These are phyloP conservation scores for Trichonephila clavipes DNA, from an alignment of 1,140 invertebrate genomes.

Conservation along the genomic window DNA sequence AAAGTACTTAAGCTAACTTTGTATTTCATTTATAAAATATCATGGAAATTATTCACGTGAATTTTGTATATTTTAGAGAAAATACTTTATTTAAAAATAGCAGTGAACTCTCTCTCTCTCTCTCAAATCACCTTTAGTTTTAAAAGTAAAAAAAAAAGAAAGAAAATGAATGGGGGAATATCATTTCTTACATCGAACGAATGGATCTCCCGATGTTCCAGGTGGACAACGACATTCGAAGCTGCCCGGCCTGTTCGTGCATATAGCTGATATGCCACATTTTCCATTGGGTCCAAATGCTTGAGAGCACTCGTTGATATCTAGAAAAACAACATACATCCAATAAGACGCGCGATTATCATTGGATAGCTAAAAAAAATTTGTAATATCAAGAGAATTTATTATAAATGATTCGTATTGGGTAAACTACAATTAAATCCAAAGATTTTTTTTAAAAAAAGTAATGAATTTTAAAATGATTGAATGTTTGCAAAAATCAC, in stretches of 20 bases:
- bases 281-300: slow-evolving; percentile 81
- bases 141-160: too few relatives aligned
- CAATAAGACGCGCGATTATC: background rate
- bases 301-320: slow-evolving; percentile 91
- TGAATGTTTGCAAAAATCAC: too few relatives aligned
- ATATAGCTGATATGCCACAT: slow-evolving; percentile 90
- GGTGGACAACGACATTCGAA: slow-evolving; percentile 90
- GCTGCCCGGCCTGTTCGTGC: slow-evolving; percentile 88
- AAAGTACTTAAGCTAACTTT: background rate
- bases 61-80: background rate
- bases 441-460: background rate
- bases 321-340: slow-evolving; percentile 79
- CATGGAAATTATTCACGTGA: background rate
- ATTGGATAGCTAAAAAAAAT: too few relatives aligned
- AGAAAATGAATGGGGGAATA: too few relatives aligned
- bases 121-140: too few relatives aligned
- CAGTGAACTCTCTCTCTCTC: too few relatives aligned
- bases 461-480: too few relatives aligned
- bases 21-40: background rate
- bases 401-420: too few relatives aligned
- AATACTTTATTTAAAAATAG: background rate
- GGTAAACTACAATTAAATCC: too few relatives aligned
- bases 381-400: too few relatives aligned
- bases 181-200: slow-evolving; percentile 84
- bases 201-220: slow-evolving; percentile 90